phyloP scores from a whole-genome alignment of 37 sponge, comb jelly and placozoan species.

The Haliclona indistincta region DNA sequence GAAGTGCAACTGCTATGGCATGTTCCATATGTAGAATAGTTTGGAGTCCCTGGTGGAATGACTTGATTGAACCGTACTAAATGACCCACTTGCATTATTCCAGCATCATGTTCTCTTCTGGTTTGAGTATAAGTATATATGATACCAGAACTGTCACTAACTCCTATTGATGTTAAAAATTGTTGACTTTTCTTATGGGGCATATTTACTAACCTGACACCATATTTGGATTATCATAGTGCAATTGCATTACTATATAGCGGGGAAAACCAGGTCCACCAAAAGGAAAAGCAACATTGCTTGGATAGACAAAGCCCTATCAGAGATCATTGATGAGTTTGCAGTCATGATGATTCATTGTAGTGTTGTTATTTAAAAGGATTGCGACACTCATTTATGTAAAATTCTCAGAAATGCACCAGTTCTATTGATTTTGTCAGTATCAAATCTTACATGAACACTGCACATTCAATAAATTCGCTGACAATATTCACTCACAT shows the following conservation, averaged over 20 bases:
- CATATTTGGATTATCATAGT: constrained; percentile 67
- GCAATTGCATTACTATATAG: constrained; percentile 53
- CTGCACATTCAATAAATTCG: too few relatives aligned
- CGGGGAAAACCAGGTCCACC: constrained; percentile 41
- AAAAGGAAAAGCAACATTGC: constrained; percentile 56
- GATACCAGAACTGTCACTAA: constrained; percentile 49
- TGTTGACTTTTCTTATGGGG: neutral
- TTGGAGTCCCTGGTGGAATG: constrained; percentile 32
- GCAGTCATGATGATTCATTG: too few relatives aligned
- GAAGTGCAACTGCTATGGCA: constrained; percentile 28
- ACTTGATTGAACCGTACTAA: neutral
- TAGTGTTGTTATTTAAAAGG: too few relatives aligned
- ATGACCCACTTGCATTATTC: constrained; percentile 25
- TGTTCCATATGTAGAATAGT: constrained; percentile 8
- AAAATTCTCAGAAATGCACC: too few relatives aligned
- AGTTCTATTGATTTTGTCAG: too few relatives aligned
- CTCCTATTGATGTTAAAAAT: constrained; percentile 16
- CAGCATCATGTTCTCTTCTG: constrained; percentile 17
- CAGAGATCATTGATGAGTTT: too few relatives aligned
- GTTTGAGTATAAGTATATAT: constrained; percentile 16
- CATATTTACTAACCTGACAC: constrained; percentile 15
- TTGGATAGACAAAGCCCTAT: constrained; percentile 59
- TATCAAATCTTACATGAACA: too few relatives aligned
- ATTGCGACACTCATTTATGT: too few relatives aligned
- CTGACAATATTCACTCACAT: constrained; percentile 35